Base-by-base conservation (phyloP, 2,797 vertebrate species). In the Furcifer pardalis region DNA sequence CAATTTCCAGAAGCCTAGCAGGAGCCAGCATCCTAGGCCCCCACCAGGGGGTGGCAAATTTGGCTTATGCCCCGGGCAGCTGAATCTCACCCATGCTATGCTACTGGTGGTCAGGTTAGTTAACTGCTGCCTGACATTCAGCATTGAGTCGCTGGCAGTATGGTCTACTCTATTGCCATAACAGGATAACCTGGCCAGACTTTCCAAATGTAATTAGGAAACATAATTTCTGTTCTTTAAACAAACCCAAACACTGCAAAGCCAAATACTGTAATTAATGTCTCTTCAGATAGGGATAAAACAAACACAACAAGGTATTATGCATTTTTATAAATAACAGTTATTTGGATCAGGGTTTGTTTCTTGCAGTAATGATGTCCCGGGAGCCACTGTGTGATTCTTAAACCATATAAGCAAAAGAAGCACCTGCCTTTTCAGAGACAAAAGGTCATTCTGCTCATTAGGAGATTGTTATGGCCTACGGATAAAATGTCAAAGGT, bases 351-450 rank as follows among this genome's bases (percentile, higher is more conserved):
- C 74, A 73, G 59, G 1, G 25, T 81, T 73, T 1, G 7, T 73
- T 59, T 69, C 76, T 2, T 7, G 3, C 13, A 79, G 10, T 87
- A 92, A 92, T 91, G 88, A 92, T 89, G 56, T n/a, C 91, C 73
- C 77, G 7, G 87, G 90, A 49, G 62, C 91, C 23, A 59, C 52
- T 5, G 0, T 0, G 35, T 75, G 87, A 73, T 60, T 89, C 84
- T 85, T 86, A 88, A 74, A 2, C 27, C 32, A 59, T 1, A 0
- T 46, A 79, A 81, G 68, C 37, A 78, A n/a, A 30, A 84, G 75
- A 52, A 89, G 75, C 17, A 25, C 8, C 21, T 83, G 40, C 63
- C 68, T 88, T 73, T 0, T 15, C 63, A 46, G 73, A 62, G 21
- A 60, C 12, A 82, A 82, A 90, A 89, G 76, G 81, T 75, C 63